Conservation (phyloP, 2,113 vertebrate species). For the Takifugu bimaculatus region DNA sequence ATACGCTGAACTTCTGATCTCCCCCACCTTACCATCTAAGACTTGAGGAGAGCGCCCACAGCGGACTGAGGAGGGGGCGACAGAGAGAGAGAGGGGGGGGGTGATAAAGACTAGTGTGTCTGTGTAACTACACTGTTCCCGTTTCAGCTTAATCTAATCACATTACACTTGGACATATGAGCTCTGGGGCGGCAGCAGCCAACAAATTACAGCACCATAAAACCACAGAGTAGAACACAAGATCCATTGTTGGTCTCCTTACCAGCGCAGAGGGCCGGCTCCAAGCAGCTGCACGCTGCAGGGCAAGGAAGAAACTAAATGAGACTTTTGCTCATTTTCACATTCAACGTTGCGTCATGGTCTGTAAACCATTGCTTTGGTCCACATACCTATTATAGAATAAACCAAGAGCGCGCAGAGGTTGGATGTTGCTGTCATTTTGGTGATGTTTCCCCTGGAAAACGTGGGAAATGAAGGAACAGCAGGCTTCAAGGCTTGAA, state of each 20-base stretch:
- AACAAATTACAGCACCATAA: neutral
- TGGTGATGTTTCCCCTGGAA: slow-evolving; percentile 18
- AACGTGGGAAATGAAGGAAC: slow-evolving; percentile 20
- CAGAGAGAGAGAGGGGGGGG: neutral
- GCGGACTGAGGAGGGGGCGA: slow-evolving; percentile 41
- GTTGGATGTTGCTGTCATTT: slow-evolving; percentile 52
- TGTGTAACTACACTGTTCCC: neutral
- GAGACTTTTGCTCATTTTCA: slow-evolving; percentile 1
- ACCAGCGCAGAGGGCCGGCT: slow-evolving; percentile 55
- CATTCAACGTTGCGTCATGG: neutral
- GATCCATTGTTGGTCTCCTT: slow-evolving; percentile 26
- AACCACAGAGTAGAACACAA: neutral
- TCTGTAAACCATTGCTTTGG: neutral
- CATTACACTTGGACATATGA: neutral
- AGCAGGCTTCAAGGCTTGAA: slow-evolving; percentile 2
- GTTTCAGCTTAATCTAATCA: neutral
- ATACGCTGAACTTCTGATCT: slow-evolving; percentile 67
- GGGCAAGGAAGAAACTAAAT: slow-evolving; percentile 17
- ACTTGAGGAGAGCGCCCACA: slow-evolving; percentile 65
- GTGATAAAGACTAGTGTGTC: too few species aligned
- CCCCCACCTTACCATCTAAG: slow-evolving; percentile 60
- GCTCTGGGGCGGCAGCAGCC: neutral
- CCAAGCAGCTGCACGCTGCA: slow-evolving; percentile 56
- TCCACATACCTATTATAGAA: slow-evolving; percentile 56
- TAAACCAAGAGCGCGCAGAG: slow-evolving; percentile 46